A percentile compares a stretch with the other conserved stretches of the same genome.
phyloP scores from a whole-genome alignment of 2,888 invertebrate species.

The Patella depressa region DNA sequence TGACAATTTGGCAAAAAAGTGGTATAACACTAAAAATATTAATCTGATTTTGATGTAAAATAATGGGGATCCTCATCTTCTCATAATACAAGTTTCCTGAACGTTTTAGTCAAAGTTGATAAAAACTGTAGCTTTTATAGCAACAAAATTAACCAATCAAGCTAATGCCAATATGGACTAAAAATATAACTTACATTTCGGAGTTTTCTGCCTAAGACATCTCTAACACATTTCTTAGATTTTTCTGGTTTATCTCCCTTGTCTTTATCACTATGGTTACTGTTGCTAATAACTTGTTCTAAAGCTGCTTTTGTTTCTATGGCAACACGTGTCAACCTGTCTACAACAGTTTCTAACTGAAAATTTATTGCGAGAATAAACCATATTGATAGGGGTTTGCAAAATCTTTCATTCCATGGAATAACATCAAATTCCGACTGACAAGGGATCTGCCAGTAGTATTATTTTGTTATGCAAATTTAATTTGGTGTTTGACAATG shows the following conservation, averaged over 20 bases:
- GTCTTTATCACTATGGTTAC: slow-evolving; percentile 57
- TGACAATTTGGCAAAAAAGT: too few relatives aligned
- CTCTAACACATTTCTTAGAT: slow-evolving; percentile 63
- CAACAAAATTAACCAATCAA: too few relatives aligned
- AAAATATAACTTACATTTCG: slow-evolving; percentile 66
- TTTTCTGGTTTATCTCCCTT: slow-evolving; percentile 46
- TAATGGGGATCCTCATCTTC: too few relatives aligned
- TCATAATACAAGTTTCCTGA: too few relatives aligned
- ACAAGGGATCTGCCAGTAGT: too few relatives aligned
- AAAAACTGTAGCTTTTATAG: too few relatives aligned
- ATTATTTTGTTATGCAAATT: too few relatives aligned
- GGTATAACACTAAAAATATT: too few relatives aligned
- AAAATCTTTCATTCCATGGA: not conserved
- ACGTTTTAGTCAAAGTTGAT: too few relatives aligned
- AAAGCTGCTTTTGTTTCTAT: slow-evolving; percentile 77
- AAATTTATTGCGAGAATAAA: slow-evolving; percentile 11
- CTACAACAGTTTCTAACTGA: slow-evolving; percentile 78
- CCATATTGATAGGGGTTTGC: not conserved
- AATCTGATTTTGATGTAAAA: too few relatives aligned
- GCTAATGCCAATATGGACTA: too few relatives aligned
- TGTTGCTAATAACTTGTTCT: slow-evolving; percentile 75
- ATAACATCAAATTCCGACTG: not conserved
- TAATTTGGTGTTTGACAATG: too few relatives aligned
- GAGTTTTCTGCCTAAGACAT: slow-evolving; percentile 71
- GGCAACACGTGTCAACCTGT: slow-evolving; percentile 76